These are phyloP conservation scores for Chloroceryle inda DNA, from an alignment of 2,797 vertebrate genomes.

Conservation along the genomic window DNA sequence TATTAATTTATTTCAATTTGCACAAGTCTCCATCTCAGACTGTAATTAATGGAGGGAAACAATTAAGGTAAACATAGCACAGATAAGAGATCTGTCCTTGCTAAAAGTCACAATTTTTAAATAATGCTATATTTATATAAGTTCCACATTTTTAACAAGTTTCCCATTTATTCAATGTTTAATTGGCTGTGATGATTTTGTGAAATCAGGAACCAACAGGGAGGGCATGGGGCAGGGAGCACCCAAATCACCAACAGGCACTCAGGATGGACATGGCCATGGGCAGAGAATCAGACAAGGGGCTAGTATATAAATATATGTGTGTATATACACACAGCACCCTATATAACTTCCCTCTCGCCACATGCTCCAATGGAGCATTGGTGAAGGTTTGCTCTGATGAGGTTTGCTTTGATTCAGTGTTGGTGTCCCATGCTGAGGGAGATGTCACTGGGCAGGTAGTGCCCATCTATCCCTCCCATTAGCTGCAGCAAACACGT, in stretches of 20 bases:
- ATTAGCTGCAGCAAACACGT: not conserved
- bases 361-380: rapidly evolving
- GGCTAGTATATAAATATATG: no score
- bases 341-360: not conserved
- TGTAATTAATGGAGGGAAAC: conserved; percentile 66
- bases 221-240: not conserved
- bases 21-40: conserved; percentile 57
- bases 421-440: rapidly evolving
- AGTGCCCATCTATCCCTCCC: rapidly evolving
- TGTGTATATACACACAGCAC: not conserved
- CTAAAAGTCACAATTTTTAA: conserved; percentile 59
- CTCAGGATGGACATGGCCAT: not conserved
- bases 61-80: conserved; percentile 56
- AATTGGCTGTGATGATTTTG: not conserved
- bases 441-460: rapidly evolving
- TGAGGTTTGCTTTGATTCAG: not conserved
- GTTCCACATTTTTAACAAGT: not conserved
- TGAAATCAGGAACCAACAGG: not conserved
- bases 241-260: rapidly evolving
- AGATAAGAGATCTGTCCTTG: conserved; percentile 36
- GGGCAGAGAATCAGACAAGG: not conserved
- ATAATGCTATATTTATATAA: conserved; percentile 21
- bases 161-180: conserved; percentile 18
- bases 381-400: not conserved
- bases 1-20: conserved; percentile 73